Conservation (phyloP, 92 coral and sea anemone species). For the Isaurus tuberculatus region DNA sequence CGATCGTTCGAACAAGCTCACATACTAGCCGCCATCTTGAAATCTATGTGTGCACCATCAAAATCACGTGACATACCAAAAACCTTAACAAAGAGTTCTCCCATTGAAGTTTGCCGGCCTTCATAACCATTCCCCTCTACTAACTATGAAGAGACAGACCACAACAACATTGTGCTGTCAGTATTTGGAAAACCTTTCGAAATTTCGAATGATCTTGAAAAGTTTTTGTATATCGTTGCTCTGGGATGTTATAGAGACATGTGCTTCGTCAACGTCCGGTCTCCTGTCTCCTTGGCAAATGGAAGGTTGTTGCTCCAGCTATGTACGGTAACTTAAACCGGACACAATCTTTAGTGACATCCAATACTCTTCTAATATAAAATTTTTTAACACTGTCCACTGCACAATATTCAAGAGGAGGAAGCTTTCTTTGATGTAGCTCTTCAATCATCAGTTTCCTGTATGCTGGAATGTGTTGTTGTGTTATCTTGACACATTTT, state of each 20-base stretch:
- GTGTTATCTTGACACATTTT: constrained; percentile 8
- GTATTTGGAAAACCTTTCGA: constrained; percentile 9
- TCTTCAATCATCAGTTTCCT: constrained; percentile 51
- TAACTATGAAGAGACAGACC: too few species aligned
- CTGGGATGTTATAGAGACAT: constrained; percentile 34
- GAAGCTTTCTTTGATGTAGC: constrained; percentile 32
- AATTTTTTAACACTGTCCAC: constrained; percentile 54
- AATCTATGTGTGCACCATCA: too few species aligned
- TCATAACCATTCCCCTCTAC: too few species aligned
- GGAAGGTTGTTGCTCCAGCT: constrained; percentile 46
- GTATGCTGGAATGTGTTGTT: constrained; percentile 39
- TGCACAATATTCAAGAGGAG: constrained; percentile 57
- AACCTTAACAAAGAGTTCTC: too few species aligned
- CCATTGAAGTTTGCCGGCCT: too few species aligned
- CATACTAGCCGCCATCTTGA: too few species aligned
- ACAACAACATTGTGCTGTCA: background rate
- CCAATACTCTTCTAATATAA: constrained; percentile 60
- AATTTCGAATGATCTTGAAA: constrained; percentile 13
- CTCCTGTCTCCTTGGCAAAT: constrained; percentile 61
- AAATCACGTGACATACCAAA: too few species aligned
- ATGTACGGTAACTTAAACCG: constrained; percentile 55
- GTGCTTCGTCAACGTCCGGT: constrained; percentile 41
- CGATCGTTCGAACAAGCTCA: too few species aligned
- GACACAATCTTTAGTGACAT: constrained; percentile 30
- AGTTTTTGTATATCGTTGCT: constrained; percentile 39